Evolutionary conservation across 92 coral and sea anemone species (phyloP), one percentile per base, ranked within the genome.

Genomic region (Galaxea fascicularis): DNA sequence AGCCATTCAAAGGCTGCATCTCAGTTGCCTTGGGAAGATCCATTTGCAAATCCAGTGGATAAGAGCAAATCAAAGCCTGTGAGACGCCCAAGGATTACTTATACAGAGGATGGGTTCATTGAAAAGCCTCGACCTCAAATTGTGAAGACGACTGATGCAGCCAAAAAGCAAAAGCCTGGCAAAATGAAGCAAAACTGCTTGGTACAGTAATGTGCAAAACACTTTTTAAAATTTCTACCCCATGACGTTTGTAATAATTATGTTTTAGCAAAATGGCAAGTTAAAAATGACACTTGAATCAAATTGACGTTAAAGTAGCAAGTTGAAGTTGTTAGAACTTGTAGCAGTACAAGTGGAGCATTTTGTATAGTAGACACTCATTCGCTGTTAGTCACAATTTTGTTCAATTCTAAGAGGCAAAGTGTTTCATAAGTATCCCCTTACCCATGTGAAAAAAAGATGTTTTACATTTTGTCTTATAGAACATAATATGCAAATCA

Each of bases 1-100:
- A 22, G 26, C 57, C 56, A 86, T 54, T 89, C 93, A 86, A 93
- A 89, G 65, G 74, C 94, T 56, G 4, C 29, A 60, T 58, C 95
- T 56, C 85, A 89, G 13, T 82, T 97, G 15, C 99, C 99, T 20
- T 97, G 99, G 99, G 99, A 97, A 25, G 99, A 97, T 59, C 99
- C 99, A 4, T 97, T 97, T 79, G 98, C 98, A 21, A 97, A 97
- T 79, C 99, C 99, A 82, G 98, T 94, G 44, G 95, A 92, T 70
- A 94, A 94, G 90, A 89, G 81, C 63, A 87, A 77, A 21, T 91
- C 95, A 41, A 87, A 81, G 35, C 90, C 87, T 12, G 72, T 89
- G 14, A 74, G 93, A 51, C 87, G 98, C 63, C 96, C 95, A 76
- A 84, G 95, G 76, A 95, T 90, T 16, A 70, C 85, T 22, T 91